These are phyloP conservation scores for Ochotona princeps DNA, from an alignment of 2,113 vertebrate species.

Conservation along the genomic window DNA sequence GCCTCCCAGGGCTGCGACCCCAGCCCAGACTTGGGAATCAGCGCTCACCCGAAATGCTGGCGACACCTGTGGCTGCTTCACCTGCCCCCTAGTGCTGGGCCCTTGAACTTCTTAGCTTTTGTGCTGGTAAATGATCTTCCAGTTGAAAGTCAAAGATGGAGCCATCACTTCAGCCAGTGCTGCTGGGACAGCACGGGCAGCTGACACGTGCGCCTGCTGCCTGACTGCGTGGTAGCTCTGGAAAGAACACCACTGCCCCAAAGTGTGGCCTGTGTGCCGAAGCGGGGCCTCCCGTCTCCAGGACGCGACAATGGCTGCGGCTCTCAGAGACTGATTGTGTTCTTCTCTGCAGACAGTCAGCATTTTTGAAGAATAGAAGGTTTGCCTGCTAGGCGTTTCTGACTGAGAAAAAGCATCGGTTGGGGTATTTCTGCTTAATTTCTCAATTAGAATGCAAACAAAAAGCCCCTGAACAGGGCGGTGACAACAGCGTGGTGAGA, in stretches of 20 bases:
- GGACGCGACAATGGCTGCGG: neutral
- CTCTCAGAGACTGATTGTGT: slow-evolving; percentile 60
- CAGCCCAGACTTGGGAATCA: no score
- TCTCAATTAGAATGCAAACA: slow-evolving; percentile 42
- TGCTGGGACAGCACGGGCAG: neutral
- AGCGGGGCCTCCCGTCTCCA: slow-evolving; percentile 34
- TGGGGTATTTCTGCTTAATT: neutral
- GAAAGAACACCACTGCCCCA: slow-evolving; percentile 16
- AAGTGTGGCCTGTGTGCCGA: neutral
- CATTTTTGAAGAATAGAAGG: slow-evolving; percentile 2
- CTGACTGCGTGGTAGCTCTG: neutral
- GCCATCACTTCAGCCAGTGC: slow-evolving; percentile 12
- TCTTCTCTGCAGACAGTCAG: slow-evolving; percentile 36
- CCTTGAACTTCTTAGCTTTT: neutral
- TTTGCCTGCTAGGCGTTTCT: slow-evolving; percentile 33
- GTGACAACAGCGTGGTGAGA: neutral
- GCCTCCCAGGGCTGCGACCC: no score
- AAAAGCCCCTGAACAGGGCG: slow-evolving; percentile 2
- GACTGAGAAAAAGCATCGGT: neutral
- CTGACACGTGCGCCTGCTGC: neutral
- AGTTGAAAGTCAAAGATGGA: slow-evolving; percentile 34
- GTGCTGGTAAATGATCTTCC: slow-evolving; percentile 19
- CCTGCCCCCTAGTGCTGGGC: no score
- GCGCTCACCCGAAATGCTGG: no score
- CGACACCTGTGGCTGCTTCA: no score